Evolutionary conservation across 2,113 vertebrate genomes (phyloP), one percentile per base, ranked within the genome.

Genomic region (Pseudolaguvia tuberculata): DNA sequence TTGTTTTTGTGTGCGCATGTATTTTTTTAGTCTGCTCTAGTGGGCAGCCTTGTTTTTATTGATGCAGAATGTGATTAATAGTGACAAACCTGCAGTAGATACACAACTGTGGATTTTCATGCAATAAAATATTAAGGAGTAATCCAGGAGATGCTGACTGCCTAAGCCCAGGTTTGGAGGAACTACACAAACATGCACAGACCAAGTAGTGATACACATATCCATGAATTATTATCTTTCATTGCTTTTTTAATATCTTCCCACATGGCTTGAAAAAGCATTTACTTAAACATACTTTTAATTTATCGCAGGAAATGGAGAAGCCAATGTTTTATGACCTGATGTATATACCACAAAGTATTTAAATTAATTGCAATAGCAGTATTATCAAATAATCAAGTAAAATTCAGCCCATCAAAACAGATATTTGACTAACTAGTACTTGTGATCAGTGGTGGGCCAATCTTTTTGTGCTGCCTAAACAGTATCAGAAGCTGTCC

Each of bases 51-150:
- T 79, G 83, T 77, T 62, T 87, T 85, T 81, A 73, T 77, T 74
- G 80, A n/a, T 70, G 51, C 73, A 61, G 52, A 71, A 53, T 58
- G 69, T 89, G 89, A 92, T 89, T 88, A 88, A 90, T 89, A 84
- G 83, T 83, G 81, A 83, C 82, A 86, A 80, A 89, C 86, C 86
- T 82, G 35, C 71, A 78, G 82, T 78, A 84, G 81, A 83, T 84
- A 84, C 84, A 90, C 79, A 80, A 80, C 85, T 83, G 50, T 79
- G 78, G 83, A 86, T 87, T 89, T 87, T 89, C 86, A 83, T 88
- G 86, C 87, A 88, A 91, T 91, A 87, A 91, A 90, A 91, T 91
- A 89, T 90, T 90, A 86, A 85, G 85, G 84, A 78, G 79, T 89
- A 89, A 91, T 90, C 88, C 84, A 7, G 80, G 84, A 77, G 82